Conservation (phyloP, 2,113 vertebrate genomes). For the Equus quagga region DNA sequence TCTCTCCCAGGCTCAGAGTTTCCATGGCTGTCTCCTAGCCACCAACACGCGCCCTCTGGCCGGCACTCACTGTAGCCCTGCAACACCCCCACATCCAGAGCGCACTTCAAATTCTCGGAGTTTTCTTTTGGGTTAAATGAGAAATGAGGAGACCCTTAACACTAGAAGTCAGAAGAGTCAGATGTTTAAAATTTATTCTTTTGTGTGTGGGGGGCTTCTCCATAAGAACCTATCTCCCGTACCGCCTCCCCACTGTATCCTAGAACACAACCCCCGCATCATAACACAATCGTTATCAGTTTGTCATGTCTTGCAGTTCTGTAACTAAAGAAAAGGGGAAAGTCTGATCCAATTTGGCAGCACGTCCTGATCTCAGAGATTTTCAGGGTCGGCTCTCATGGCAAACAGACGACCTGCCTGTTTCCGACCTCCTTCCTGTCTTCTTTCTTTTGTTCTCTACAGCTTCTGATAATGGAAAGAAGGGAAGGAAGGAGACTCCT, state of each 20-base stretch:
- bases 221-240: background rate
- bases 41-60: background rate
- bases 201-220: background rate
- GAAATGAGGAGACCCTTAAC: background rate
- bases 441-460: background rate
- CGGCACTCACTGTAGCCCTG: background rate
- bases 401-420: background rate
- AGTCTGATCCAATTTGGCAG: background rate
- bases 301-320: background rate
- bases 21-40: background rate
- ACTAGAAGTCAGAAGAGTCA: background rate
- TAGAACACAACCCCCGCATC: background rate
- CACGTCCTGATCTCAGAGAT: background rate
- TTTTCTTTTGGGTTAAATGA: slow-evolving; percentile 10
- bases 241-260: background rate
- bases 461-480: background rate
- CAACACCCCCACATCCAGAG: background rate
- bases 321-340: background rate
- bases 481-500: background rate
- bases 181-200: background rate
- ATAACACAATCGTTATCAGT: background rate
- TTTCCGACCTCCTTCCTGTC: background rate
- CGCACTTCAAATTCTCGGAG: background rate
- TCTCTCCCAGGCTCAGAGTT: background rate
- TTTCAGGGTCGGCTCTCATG: background rate